Base-by-base conservation (phyloP, 2,888 invertebrate species). In the Ormyrus labotus region DNA sequence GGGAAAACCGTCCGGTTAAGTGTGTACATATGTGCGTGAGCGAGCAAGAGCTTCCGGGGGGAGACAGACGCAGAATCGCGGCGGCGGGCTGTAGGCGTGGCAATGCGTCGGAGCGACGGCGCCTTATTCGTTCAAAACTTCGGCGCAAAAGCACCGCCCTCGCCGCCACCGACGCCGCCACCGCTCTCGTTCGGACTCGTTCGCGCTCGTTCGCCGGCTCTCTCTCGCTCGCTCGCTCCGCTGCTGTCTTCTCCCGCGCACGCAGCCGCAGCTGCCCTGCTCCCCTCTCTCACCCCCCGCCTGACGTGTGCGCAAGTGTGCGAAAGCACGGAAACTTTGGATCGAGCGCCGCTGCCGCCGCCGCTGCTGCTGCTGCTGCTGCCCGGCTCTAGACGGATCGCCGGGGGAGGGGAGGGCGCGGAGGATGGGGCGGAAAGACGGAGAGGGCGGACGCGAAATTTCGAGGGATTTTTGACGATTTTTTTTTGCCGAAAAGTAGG, bases 71-170 rank as follows among this genome's bases (percentile, higher is more conserved):
- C 71, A 71, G 71, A 71, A 61, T 71, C 71, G 61, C 34, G 10
- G 55, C 55, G 47, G 45, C 45, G 63, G 34, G 87, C 13, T 13
- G 89, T 90, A 90, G 90, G 90, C 90, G 90, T 89, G 90, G 90
- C 90, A 85, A 87, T 84, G 88, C 87, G 86, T 86, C 86, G 86
- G 86, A 87, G 86, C 88, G 87, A 85, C 87, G 88, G 85, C 87
- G 88, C 90, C 90, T 90, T 90, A 91, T 90, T 91, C 90, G 90
- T 90, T 90, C 89, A 90, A 90, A 91, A 90, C 89, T 91, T 90
- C 85, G 72, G 72, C 84, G 87, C 86, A 86, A 87, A 87, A 87
- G 87, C 87, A 84, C 87, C 86, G 86, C 87, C 86, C 87, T 81
- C 80, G 76, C 58, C 82, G 19, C 73, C 34, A 4, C 34, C 34